Percentiles rank a stretch among this genome's conserved stretches.
Evolutionary conservation across 2,113 vertebrate species (phyloP).

Genomic region (Pavo muticus): DNA sequence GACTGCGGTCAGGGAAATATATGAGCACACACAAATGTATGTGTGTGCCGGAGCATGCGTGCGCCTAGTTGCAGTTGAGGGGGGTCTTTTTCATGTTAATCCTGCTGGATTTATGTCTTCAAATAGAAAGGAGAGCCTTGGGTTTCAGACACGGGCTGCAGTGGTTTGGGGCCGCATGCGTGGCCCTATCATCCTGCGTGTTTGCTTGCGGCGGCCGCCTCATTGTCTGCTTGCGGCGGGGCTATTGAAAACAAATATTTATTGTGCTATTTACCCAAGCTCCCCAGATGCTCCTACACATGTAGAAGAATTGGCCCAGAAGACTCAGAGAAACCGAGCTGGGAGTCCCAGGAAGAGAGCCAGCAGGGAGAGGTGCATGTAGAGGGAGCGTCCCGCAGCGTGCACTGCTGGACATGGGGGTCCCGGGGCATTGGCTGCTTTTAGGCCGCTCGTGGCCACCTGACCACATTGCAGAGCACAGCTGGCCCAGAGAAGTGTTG

Average conservation of each 20-base stretch:
- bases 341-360: slow-evolving; percentile 16
- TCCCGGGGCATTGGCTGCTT: background rate
- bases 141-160: rapidly evolving
- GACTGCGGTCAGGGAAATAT: slow-evolving; percentile 9
- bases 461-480: background rate
- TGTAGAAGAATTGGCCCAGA: slow-evolving; percentile 51
- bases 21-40: background rate
- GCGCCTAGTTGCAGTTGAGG: background rate
- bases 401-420: rapidly evolving
- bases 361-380: background rate
- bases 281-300: slow-evolving; percentile 49
- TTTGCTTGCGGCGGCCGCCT: background rate
- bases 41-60: background rate
- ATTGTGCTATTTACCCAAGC: slow-evolving; percentile 48
- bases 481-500: background rate
- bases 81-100: background rate
- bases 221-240: slow-evolving; percentile 38
- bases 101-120: background rate
- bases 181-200: background rate
- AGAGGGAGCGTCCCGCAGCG: background rate
- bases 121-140: background rate
- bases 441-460: background rate
- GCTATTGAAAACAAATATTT: slow-evolving; percentile 60
- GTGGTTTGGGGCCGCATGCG: rapidly evolving
- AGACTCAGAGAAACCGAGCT: background rate